A percentile compares a stretch with the other conserved stretches of the same genome.
phyloP scores from a whole-genome alignment of 35 echinoderm and acorn worm genomes.

The Ophioderma brevispina region DNA sequence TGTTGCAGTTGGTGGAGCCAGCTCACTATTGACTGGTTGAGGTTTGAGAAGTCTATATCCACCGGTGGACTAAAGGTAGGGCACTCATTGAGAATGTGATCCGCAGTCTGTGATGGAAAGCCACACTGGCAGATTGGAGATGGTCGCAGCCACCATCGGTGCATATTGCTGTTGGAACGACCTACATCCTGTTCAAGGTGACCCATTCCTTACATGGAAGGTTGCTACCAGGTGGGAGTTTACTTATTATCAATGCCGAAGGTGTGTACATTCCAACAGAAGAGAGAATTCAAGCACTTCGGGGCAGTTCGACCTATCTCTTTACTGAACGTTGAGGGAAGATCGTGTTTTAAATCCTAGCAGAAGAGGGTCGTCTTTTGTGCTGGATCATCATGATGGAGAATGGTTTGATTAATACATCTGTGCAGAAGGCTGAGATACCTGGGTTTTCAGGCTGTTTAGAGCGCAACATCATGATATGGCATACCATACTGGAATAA shows the following conservation, averaged over 20 bases:
- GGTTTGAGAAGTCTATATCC: not conserved
- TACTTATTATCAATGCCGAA: too few species aligned
- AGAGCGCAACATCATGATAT: conserved; percentile 7
- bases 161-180: not conserved
- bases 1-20: too few species aligned
- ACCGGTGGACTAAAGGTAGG: not conserved
- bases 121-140: not conserved
- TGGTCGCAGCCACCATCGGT: not conserved
- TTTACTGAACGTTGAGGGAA: conserved; percentile 18
- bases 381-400: too few species aligned
- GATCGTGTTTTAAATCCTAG: conserved; percentile 20
- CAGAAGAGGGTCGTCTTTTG: not conserved
- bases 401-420: conserved; percentile 2
- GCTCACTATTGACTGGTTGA: not conserved
- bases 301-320: not conserved
- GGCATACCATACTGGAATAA: conserved; percentile 9
- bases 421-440: conserved; percentile 9
- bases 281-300: not conserved
- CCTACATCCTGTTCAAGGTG: not conserved
- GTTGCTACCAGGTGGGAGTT: too few species aligned
- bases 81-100: not conserved
- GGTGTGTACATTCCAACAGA: conserved; percentile 19
- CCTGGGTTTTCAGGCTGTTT: conserved; percentile 7
- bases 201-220: not conserved
- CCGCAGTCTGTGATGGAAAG: not conserved